phyloP scores from a whole-genome alignment of 2,797 vertebrate genomes.

The Oreochromis grahami region DNA sequence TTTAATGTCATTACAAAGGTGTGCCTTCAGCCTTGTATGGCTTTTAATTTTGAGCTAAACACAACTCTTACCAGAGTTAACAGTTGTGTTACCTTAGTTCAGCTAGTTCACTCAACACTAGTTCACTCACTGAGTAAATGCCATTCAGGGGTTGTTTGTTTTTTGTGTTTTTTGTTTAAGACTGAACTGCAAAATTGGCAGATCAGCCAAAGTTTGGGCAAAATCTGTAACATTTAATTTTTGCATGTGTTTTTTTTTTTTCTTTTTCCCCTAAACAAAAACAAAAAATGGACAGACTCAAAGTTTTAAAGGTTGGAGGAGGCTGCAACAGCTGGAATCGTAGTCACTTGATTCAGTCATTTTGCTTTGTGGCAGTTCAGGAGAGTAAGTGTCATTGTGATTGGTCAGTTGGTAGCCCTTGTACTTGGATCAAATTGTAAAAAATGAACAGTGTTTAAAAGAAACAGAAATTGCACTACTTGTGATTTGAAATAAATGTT shows the following conservation, averaged over 20 bases:
- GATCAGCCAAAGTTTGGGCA: conserved; percentile 20
- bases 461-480: background rate
- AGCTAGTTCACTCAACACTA: background rate
- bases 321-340: background rate
- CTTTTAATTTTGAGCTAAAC: background rate
- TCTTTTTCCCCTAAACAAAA: background rate
- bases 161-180: background rate
- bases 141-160: conserved; percentile 27
- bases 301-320: background rate
- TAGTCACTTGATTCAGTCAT: background rate
- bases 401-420: background rate
- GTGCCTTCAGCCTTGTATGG: conserved; percentile 6
- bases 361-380: background rate
- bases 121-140: background rate
- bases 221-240: background rate
- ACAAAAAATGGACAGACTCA: background rate
- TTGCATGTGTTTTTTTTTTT: background rate
- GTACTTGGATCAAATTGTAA: background rate
- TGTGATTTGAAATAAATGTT: background rate
- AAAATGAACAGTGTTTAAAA: background rate
- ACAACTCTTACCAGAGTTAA: conserved; percentile 17
- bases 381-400: background rate
- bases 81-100: background rate
- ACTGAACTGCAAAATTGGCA: background rate
- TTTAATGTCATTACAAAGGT: background rate